phyloP scores from a whole-genome alignment of 2,888 invertebrate genomes.

The Drosophila mercatorum region DNA sequence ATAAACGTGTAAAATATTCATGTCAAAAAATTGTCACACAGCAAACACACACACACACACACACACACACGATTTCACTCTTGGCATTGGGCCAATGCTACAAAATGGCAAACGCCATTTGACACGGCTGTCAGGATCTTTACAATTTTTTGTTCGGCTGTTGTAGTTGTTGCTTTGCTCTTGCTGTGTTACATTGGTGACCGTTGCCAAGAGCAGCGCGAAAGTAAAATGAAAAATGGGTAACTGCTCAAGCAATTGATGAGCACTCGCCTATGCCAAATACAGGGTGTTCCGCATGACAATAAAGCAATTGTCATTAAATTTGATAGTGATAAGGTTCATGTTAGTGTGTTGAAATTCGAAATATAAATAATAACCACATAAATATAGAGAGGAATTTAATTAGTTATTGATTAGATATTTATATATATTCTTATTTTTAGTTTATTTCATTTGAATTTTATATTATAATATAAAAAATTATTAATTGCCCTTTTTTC shows the following conservation, averaged over 20 bases:
- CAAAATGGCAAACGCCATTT: conserved; percentile 53
- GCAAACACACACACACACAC: conserved; percentile 8
- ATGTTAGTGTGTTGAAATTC: too few species aligned
- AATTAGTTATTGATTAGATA: too few species aligned
- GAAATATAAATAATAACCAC: too few species aligned
- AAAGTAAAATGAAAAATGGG: conserved; percentile 42
- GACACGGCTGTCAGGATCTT: conserved; percentile 63
- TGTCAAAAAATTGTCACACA: conserved; percentile 23
- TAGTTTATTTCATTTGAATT: too few species aligned
- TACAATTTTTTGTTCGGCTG: conserved; percentile 25
- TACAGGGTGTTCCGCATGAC: conserved; percentile 40
- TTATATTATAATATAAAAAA: too few species aligned
- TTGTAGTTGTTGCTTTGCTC: conserved; percentile 16
- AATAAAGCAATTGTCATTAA: too few species aligned
- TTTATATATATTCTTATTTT: too few species aligned
- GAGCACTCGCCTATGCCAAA: conserved; percentile 19
- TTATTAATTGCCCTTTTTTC: too few species aligned
- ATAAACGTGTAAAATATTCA: conserved; percentile 26
- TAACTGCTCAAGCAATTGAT: conserved; percentile 46
- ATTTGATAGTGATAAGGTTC: too few species aligned
- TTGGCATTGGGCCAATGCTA: conserved; percentile 58
- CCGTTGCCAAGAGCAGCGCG: conserved; percentile 33
- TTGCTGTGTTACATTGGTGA: conserved; percentile 39
- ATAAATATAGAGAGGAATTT: too few species aligned
- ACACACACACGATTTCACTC: conserved; percentile 30